Percentiles rank a stretch among this genome's conserved stretches.
These are phyloP conservation scores for Rousettus leschenaultii DNA, from an alignment of 2,113 vertebrate species.

Conservation along the genomic window DNA sequence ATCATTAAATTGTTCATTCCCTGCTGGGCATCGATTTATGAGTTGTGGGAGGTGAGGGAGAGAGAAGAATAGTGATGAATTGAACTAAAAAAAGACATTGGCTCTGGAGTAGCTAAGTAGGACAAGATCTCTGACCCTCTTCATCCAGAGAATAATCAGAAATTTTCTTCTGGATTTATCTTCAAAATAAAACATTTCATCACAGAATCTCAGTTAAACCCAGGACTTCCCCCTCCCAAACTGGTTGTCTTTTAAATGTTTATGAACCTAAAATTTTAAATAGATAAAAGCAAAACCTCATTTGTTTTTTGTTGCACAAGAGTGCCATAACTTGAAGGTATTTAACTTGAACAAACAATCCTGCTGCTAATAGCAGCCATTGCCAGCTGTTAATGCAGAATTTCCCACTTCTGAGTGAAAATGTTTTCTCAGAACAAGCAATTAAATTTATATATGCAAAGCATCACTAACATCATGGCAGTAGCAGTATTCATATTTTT, in stretches of 20 bases:
- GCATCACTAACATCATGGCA: too few relatives aligned
- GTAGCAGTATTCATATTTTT: neutral
- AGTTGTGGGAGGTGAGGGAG: neutral
- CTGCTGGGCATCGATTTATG: neutral
- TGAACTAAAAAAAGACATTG: neutral
- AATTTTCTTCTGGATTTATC: neutral
- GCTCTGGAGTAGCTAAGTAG: neutral
- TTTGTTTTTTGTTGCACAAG: neutral
- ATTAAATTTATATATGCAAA: too few relatives aligned
- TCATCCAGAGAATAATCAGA: neutral
- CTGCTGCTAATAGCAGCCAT: neutral
- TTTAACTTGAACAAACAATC: neutral
- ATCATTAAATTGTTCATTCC: neutral
- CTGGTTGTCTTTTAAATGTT: neutral
- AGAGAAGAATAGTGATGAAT: neutral
- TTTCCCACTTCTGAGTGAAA: neutral
- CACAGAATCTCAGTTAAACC: neutral
- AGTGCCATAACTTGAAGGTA: neutral
- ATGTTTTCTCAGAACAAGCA: neutral
- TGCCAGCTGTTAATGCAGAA: neutral
- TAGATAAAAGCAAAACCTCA: neutral
- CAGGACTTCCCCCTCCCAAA: neutral
- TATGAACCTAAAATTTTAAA: neutral
- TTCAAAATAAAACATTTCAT: neutral
- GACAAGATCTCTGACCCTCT: neutral